Conservation (phyloP, 2,888 invertebrate genomes). For the Melanargia galathea region DNA sequence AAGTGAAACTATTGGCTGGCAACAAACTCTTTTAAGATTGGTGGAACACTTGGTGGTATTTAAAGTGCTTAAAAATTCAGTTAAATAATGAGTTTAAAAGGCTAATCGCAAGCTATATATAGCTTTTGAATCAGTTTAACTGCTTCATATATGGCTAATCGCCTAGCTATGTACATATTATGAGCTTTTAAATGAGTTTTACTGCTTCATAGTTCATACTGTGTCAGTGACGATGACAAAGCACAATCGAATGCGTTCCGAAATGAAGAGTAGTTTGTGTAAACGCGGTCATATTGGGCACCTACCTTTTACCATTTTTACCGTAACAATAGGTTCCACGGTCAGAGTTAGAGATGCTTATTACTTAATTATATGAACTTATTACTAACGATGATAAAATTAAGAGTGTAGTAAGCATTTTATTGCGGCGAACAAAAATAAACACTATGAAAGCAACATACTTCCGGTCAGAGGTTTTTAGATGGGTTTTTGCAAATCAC, state of each 20-base stretch:
- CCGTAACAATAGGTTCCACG: constrained; percentile 15
- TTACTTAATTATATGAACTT: background rate
- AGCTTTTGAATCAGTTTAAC: background rate
- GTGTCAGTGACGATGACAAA: background rate
- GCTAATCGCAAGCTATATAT: too few relatives aligned
- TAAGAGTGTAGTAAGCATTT: background rate
- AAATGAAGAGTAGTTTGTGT: background rate
- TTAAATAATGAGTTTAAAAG: too few relatives aligned
- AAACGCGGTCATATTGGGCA: background rate
- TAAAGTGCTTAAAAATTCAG: too few relatives aligned
- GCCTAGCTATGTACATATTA: too few relatives aligned
- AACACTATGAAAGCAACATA: background rate
- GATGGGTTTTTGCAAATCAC: too few relatives aligned
- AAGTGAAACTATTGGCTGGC: too few relatives aligned
- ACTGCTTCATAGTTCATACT: too few relatives aligned
- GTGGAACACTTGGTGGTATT: too few relatives aligned
- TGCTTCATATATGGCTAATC: too few relatives aligned
- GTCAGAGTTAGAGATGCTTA: background rate
- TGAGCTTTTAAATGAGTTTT: too few relatives aligned
- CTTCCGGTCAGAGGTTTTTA: too few relatives aligned
- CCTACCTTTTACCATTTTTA: constrained; percentile 4
- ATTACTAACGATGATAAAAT: background rate
- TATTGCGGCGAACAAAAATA: background rate
- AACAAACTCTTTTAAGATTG: too few relatives aligned
- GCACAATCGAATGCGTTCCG: constrained; percentile 8